Base-by-base conservation (phyloP, 2,888 invertebrate species). In the Notocelia uddmanniana region DNA sequence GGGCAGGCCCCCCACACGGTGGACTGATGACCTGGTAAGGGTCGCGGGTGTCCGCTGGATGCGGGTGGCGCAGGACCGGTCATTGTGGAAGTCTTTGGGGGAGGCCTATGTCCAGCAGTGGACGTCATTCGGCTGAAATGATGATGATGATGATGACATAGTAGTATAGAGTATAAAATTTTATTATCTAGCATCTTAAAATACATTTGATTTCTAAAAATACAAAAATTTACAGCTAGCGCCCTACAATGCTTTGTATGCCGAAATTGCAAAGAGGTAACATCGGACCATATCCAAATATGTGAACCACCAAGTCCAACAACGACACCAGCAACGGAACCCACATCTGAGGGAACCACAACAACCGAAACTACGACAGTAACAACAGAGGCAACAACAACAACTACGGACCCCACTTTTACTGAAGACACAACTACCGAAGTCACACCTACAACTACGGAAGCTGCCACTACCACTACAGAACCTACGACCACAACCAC, bases 241-340 rank as follows among this genome's bases (percentile, higher is more conserved):
- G 74, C 68, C 15, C 48, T 74, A 13, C 68, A 74, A 60, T 74
- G 74, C 37, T 74, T 68, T 13, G 72, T 72, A 2, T 74, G 74
- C 9, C 31, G 58, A n/a, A 68, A 72, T 63, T 74, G 74, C 26
- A 45, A 54, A 19, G 72, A 74, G 26, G 74, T 74, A 11, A 72
- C 45, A 10, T 41, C 52, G 3, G 60, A 37, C 10, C 15, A 74
- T 5, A 72, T 74, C 9, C 64, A 72, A 59, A 72, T 68, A 13
- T 74, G 74, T 19, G 26, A 59, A 48, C 71, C 71, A 21, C 71
- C 68, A 34, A 48, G 15, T 10, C 6, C 64, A 1, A 34, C 62
- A 8, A 60, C 54, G 11, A 57, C 73, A 6, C 66, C 60, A 11
- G 41, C 66, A 8, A 45, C 58, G 10, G 41, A 23, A 57, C n/a